phyloP scores from a whole-genome alignment of 1,140 invertebrate species.

The Brachystomella parvula region DNA sequence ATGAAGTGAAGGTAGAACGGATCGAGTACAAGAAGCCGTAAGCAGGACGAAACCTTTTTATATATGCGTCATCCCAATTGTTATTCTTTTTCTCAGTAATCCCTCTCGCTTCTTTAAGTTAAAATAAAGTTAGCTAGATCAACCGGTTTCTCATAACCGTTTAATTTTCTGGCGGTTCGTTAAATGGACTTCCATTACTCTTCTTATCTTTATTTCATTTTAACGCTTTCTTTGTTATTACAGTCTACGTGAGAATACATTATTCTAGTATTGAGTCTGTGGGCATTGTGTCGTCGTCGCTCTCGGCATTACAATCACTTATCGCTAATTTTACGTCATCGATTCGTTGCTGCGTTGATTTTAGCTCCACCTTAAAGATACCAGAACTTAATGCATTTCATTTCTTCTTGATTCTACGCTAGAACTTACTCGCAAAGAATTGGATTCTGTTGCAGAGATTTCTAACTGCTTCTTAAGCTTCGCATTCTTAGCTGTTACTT shows the following conservation, averaged over 20 bases:
- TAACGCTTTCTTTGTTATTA: background rate
- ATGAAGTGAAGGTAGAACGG: conserved; percentile 98
- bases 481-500: background rate
- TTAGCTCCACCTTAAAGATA: conserved; percentile 55
- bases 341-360: conserved; percentile 71
- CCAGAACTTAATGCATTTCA: background rate
- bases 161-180: background rate
- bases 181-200: no score
- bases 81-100: background rate
- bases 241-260: background rate
- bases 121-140: background rate
- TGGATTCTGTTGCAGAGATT: background rate
- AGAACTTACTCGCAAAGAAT: conserved; percentile 38
- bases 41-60: conserved; percentile 27
- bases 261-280: background rate
- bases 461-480: background rate
- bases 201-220: no score
- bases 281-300: conserved; percentile 37
- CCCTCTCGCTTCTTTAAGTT: background rate
- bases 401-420: background rate
- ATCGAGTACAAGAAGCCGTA: conserved; percentile 92
- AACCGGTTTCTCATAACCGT: background rate
- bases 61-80: background rate
- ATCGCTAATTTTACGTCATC: conserved; percentile 77
- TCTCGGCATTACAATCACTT: conserved; percentile 58